Percentiles rank a stretch among this genome's conserved stretches.
Evolutionary conservation across 1,140 invertebrate genomes (phyloP).

Genomic region (Diorhabda carinulata): DNA sequence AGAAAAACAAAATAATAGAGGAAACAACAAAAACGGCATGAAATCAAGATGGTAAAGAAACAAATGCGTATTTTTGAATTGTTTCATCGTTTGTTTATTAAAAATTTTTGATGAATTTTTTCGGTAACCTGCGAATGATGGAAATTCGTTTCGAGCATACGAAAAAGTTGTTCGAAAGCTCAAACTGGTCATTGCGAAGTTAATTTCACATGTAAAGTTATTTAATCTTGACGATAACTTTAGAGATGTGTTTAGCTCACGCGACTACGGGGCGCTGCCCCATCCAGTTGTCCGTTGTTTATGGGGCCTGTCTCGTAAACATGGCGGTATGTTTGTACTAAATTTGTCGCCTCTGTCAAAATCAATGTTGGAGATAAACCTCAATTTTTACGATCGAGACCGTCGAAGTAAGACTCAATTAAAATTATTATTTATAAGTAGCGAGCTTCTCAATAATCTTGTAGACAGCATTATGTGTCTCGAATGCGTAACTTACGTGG

Average conservation of each 20-base stretch:
- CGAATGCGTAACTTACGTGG: background rate
- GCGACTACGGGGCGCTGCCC: conserved; percentile 35
- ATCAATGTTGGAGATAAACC: conserved; percentile 39
- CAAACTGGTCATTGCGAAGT: conserved; percentile 21
- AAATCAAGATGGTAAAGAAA: too few relatives aligned
- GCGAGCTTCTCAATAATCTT: background rate
- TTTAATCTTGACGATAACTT: conserved; percentile 26
- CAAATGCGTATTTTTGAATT: too few relatives aligned
- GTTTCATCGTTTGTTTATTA: too few relatives aligned
- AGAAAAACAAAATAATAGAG: too few relatives aligned
- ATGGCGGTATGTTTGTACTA: conserved; percentile 36
- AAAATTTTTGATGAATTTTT: too few relatives aligned
- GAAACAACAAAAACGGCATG: too few relatives aligned
- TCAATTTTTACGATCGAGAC: conserved; percentile 31
- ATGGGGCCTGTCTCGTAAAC: conserved; percentile 31
- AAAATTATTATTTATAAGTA: conserved; percentile 27
- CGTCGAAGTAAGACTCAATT: conserved; percentile 37
- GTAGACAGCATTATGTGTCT: background rate
- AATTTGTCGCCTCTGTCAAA: conserved; percentile 43
- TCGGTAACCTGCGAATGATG: too few relatives aligned
- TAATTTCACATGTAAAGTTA: conserved; percentile 28
- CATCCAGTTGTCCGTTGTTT: conserved; percentile 26
- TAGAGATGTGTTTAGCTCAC: conserved; percentile 32
- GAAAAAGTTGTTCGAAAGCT: too few relatives aligned
- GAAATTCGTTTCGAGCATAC: too few relatives aligned